Conservation (phyloP, 2,797 vertebrate species). For the Sternarchorhynchus goeldii region DNA sequence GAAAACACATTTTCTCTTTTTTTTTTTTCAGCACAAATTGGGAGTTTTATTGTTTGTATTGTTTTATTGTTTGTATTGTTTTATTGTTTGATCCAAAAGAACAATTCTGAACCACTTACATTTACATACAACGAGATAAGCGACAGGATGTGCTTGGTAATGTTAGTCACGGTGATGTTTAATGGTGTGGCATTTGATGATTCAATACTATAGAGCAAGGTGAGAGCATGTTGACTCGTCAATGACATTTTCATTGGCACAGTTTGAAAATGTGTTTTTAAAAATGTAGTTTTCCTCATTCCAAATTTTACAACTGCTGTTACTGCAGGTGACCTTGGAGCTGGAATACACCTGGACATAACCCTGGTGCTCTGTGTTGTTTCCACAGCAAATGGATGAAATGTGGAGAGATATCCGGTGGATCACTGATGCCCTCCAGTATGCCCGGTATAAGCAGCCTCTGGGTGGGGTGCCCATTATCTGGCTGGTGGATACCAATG, state of each 20-base stretch:
- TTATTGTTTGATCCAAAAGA: constrained; percentile 3
- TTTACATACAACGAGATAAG: constrained; percentile 19
- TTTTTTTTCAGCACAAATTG: constrained; percentile 41
- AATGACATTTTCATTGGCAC: constrained; percentile 24
- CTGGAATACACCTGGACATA: constrained; percentile 1
- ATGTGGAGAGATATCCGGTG: constrained; percentile 87
- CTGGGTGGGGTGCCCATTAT: constrained; percentile 80
- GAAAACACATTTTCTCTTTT: constrained; percentile 55
- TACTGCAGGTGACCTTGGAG: neutral
- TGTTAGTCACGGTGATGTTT: constrained; percentile 36
- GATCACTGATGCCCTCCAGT: constrained; percentile 93
- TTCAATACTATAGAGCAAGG: constrained; percentile 25
- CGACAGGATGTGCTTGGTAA: constrained; percentile 35
- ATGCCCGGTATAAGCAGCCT: constrained; percentile 90
- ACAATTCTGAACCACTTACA: constrained; percentile 32
- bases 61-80: neutral
- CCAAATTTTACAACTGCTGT: neutral
- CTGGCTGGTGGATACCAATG: constrained; percentile 78
- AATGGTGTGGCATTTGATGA: neutral
- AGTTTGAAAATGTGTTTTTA: neutral
- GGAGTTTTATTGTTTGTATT: constrained; percentile 5
- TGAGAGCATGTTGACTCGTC: constrained; percentile 27
- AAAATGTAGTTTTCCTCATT: constrained; percentile 13
- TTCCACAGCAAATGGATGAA: constrained; percentile 82
- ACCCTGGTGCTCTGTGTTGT: neutral